Evolutionary conservation across 2,888 invertebrate genomes (phyloP).

Genomic region (Bellardia bayeri): DNA sequence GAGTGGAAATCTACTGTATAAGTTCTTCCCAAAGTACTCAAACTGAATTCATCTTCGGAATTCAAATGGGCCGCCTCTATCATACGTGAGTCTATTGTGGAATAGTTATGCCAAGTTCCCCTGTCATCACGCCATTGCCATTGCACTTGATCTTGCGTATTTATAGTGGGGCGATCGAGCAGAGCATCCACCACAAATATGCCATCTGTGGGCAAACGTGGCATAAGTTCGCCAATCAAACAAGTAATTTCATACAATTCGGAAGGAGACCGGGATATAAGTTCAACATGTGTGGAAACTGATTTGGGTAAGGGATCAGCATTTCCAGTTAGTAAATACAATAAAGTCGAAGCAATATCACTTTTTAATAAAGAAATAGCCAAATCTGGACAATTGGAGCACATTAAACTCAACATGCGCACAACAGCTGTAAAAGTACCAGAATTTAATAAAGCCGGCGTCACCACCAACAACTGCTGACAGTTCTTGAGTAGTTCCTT

Average conservation of each 20-base stretch:
- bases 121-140: slow-evolving; percentile 99
- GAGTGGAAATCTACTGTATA: slow-evolving; percentile 98
- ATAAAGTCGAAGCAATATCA: slow-evolving; percentile 97
- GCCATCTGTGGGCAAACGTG: slow-evolving; percentile 96
- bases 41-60: slow-evolving; percentile 97
- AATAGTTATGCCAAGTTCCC: slow-evolving; percentile 96
- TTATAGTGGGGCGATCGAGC: slow-evolving; percentile 90
- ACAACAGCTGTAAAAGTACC: slow-evolving; percentile 98
- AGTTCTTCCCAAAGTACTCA: slow-evolving; percentile 95
- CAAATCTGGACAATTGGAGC: slow-evolving; percentile 96
- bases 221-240: slow-evolving; percentile 98
- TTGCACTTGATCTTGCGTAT: slow-evolving; percentile 90
- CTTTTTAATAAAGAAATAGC: slow-evolving; percentile 96
- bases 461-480: slow-evolving; percentile 95
- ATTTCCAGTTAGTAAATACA: slow-evolving; percentile 97
- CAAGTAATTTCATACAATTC: slow-evolving; percentile 99
- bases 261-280: slow-evolving; percentile 96
- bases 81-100: slow-evolving; percentile 95
- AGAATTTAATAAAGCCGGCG: slow-evolving; percentile 97
- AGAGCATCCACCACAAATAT: slow-evolving; percentile 97
- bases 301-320: slow-evolving; percentile 85
- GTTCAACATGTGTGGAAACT: slow-evolving; percentile 88
- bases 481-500: slow-evolving; percentile 94
- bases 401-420: slow-evolving; percentile 98
- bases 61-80: slow-evolving; percentile 97